phyloP scores from a whole-genome alignment of 2,888 invertebrate species.

The Brassicogethes aeneus region DNA sequence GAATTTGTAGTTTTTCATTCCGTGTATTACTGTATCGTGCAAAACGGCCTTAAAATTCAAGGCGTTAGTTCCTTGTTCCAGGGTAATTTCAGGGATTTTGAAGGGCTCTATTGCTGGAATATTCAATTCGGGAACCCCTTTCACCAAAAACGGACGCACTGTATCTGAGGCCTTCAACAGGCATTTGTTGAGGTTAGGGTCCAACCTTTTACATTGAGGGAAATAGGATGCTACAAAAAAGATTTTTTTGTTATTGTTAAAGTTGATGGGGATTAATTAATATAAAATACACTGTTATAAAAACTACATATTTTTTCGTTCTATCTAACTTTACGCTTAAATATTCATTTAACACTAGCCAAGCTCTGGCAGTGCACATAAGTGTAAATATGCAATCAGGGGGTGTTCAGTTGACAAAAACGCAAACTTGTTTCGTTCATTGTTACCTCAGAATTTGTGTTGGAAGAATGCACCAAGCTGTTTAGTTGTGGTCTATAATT shows the following conservation, averaged over 20 bases:
- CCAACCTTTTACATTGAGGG: constrained; percentile 24
- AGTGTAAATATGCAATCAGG: no score
- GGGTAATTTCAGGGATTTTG: constrained; percentile 21
- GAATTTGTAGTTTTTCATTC: constrained; percentile 21
- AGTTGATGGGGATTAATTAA: no score
- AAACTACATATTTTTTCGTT: no score
- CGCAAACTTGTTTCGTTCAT: no score
- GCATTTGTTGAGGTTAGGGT: constrained; percentile 30
- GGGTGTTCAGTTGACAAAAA: no score
- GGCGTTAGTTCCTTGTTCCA: constrained; percentile 24
- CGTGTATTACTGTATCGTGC: constrained; percentile 20
- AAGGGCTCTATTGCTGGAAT: constrained; percentile 31
- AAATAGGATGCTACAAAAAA: constrained; percentile 4
- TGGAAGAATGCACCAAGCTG: no score
- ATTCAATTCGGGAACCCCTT: constrained; percentile 32
- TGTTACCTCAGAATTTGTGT: no score
- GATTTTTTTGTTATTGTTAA: neutral
- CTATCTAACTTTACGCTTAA: no score
- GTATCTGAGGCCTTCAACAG: constrained; percentile 24
- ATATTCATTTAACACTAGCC: no score
- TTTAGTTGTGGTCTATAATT: no score
- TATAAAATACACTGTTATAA: no score
- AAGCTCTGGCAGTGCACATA: no score
- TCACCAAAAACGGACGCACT: constrained; percentile 24
- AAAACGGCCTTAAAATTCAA: constrained; percentile 25